Percentiles rank a stretch among this genome's conserved stretches.
Evolutionary conservation across 2,888 invertebrate species (phyloP).

Genomic region (Emmelina monodactyla): DNA sequence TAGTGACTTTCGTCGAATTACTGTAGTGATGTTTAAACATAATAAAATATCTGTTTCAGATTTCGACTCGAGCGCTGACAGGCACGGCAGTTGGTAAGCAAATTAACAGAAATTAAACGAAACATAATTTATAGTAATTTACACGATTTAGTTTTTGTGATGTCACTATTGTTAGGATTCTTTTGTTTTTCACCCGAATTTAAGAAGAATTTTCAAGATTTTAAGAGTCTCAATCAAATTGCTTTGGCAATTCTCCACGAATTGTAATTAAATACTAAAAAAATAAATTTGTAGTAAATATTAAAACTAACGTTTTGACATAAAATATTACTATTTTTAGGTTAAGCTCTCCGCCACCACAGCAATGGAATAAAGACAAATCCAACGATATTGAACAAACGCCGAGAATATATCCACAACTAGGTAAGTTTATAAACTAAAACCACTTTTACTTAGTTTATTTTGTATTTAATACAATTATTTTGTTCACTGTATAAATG

Average conservation of each 20-base stretch:
- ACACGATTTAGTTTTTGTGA: no score
- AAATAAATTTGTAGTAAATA: background rate
- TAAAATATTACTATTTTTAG: conserved; percentile 12
- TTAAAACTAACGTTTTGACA: background rate
- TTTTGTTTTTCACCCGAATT: no score
- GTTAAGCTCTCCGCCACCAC: conserved; percentile 27
- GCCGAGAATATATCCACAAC: conserved; percentile 37
- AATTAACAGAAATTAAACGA: no score
- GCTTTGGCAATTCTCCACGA: background rate
- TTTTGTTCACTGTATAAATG: no score
- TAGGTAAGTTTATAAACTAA: no score
- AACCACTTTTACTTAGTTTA: no score
- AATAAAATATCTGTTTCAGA: conserved; percentile 24
- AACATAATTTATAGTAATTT: no score
- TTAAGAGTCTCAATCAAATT: background rate
- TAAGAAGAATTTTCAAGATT: no score
- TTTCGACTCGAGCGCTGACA: conserved; percentile 25
- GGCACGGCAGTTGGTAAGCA: conserved; percentile 40
- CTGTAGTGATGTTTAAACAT: no score
- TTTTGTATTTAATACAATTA: no score
- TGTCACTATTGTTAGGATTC: no score
- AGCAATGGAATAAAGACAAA: conserved; percentile 37
- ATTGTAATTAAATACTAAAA: background rate
- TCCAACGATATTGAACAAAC: conserved; percentile 27
- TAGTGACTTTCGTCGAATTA: no score